These are phyloP conservation scores for Sturnus vulgaris DNA, from an alignment of 2,113 vertebrate species.

Conservation along the genomic window DNA sequence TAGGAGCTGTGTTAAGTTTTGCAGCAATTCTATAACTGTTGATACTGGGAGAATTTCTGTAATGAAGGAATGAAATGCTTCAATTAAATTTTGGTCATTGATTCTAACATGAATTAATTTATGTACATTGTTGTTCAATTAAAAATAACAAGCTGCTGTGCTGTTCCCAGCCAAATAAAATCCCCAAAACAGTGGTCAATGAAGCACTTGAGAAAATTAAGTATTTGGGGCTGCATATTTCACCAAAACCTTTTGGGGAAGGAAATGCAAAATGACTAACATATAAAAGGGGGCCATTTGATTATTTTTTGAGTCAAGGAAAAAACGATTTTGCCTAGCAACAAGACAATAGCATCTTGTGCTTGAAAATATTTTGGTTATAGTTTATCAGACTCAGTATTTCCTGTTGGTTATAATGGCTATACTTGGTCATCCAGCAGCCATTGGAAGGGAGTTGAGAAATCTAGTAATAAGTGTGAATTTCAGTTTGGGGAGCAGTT, in stretches of 20 bases:
- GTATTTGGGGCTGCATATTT: background rate
- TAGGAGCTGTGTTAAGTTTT: background rate
- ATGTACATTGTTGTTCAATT: conserved; percentile 43
- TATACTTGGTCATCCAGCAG: background rate
- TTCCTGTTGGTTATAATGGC: background rate
- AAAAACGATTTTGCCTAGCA: background rate
- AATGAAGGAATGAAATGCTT: conserved; percentile 46
- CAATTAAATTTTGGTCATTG: conserved; percentile 48
- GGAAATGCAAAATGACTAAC: conserved; percentile 9
- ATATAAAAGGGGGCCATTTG: background rate
- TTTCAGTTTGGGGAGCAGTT: background rate
- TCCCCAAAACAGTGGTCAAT: conserved; percentile 12
- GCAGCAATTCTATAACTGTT: background rate
- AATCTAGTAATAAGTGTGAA: background rate
- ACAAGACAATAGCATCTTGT: background rate
- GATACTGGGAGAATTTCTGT: conserved; percentile 5
- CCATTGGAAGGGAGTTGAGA: background rate
- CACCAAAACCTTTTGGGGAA: background rate
- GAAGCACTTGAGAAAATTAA: conserved; percentile 51
- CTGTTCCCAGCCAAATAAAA: conserved; percentile 32
- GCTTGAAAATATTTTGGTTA: background rate
- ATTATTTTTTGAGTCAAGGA: conserved; percentile 13
- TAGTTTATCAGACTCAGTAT: background rate
- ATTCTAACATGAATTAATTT: conserved; percentile 16
- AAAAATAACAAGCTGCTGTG: conserved; percentile 62